These are phyloP conservation scores for Myanophis thanlyinensis DNA, from an alignment of 2,113 vertebrate genomes.

Conservation along the genomic window DNA sequence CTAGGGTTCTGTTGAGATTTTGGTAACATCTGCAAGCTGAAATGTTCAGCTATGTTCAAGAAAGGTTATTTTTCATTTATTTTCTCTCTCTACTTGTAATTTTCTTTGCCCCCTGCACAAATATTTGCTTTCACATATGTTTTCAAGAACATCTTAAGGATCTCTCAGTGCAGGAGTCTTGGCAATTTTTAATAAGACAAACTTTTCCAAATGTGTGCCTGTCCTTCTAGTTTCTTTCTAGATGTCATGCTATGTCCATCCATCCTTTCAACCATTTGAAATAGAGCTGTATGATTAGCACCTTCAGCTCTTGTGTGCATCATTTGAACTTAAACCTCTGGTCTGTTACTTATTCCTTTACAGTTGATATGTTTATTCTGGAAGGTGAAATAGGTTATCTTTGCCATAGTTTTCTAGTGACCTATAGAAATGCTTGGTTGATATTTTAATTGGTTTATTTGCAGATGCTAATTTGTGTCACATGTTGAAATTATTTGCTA, in stretches of 20 bases:
- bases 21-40: constrained; percentile 28
- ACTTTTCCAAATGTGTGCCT: neutral
- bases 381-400: neutral
- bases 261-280: neutral
- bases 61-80: constrained; percentile 18
- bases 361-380: neutral
- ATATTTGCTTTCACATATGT: constrained; percentile 51
- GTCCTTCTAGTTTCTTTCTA: neutral
- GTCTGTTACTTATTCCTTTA: neutral
- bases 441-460: neutral
- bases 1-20: neutral
- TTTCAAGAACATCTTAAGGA: constrained; percentile 41
- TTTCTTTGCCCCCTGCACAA: neutral
- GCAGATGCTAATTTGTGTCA: neutral
- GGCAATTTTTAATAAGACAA: constrained; percentile 11
- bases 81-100: constrained; percentile 37
- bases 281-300: too few relatives aligned
- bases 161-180: constrained; percentile 37
- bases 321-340: neutral
- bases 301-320: neutral
- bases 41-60: constrained; percentile 5
- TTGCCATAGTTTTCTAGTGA: neutral
- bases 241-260: neutral
- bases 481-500: neutral
- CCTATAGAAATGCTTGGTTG: neutral